phyloP scores from a whole-genome alignment of 2,797 vertebrate genomes.

The Sebastiscus tertius region DNA sequence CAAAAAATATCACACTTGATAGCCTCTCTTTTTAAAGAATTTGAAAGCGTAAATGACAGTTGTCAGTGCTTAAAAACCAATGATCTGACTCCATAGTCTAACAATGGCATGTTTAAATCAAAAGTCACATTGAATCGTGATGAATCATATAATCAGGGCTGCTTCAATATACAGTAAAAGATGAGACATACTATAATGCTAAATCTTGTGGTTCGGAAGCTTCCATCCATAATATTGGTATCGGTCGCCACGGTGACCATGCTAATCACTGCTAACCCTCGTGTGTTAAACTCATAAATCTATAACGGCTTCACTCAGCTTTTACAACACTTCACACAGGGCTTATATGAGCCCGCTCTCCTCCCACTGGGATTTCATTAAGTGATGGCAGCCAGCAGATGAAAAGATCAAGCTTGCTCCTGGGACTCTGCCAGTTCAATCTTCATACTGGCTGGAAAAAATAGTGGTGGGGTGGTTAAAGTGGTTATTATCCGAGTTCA shows the following conservation, averaged over 20 bases:
- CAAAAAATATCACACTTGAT: too few species aligned
- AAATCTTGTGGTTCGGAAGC: neutral
- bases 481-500: slow-evolving; percentile 41
- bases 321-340: slow-evolving; percentile 24
- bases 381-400: slow-evolving; percentile 47
- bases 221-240: neutral
- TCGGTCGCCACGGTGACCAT: neutral
- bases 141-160: neutral
- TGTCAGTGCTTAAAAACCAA: too few species aligned
- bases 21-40: too few species aligned
- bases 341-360: slow-evolving; percentile 10
- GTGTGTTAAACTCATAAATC: slow-evolving; percentile 30
- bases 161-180: neutral
- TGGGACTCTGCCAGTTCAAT: slow-evolving; percentile 43
- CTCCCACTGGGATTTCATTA: slow-evolving; percentile 54
- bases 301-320: neutral
- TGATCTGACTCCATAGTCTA: too few species aligned
- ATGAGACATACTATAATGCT: neutral
- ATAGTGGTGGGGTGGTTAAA: neutral
- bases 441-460: slow-evolving; percentile 15
- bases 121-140: too few species aligned
- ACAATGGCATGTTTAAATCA: too few species aligned
- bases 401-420: slow-evolving; percentile 52
- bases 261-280: neutral
- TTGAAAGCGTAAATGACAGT: too few species aligned